Evolutionary conservation across 1,140 invertebrate genomes (phyloP), one percentile per base, ranked within the genome.

Genomic region (Atta colombica): DNA sequence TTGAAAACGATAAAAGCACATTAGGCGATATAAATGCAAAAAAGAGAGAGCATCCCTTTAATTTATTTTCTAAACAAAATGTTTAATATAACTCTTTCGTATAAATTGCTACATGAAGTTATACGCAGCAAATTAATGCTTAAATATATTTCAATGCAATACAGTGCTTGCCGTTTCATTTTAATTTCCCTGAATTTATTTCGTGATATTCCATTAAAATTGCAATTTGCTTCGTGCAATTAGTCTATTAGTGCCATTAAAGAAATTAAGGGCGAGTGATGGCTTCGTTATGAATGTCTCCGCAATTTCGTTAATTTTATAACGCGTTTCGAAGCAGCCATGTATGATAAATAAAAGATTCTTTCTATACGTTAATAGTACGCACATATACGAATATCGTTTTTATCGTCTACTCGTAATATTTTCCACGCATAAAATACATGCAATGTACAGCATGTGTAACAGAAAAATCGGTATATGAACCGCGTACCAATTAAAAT

Each of bases 401-500:
- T 69, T 82, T 66, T 81, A 25, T 39, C 18, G 25, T 21, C 39
- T 49, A 35, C 5, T 35, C 31, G 5, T 35, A 35, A 39, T 63
- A 75, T 84, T 63, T 74, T 51, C 7, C 21, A 45, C 55, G 14
- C 39, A 31, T 21, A 63, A 61, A 84, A 84, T 25, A 18, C 25
- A 21, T 18, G n/a, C 39, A 18, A 6, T 21, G 25, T 35, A 61
- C 18, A 71, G n/a, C 45, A 14, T 69, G n/a, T 8, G 6, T 16
- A 45, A 49, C 21, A 49, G 55, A 49, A 55, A 82, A 60, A 74
- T 74, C 25, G 53, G 31, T 61, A 75, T 51, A 72, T 25, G 39
- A 45, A 35, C 21, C 18, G n/a, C 39, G 39, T 61, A 84, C 18
- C 58, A 82, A 84, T 84, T 84, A 63, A 84, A 61, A 75, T 45